These are phyloP conservation scores for Cephus runcator DNA, from an alignment of 2,888 invertebrate species.

Conservation along the genomic window DNA sequence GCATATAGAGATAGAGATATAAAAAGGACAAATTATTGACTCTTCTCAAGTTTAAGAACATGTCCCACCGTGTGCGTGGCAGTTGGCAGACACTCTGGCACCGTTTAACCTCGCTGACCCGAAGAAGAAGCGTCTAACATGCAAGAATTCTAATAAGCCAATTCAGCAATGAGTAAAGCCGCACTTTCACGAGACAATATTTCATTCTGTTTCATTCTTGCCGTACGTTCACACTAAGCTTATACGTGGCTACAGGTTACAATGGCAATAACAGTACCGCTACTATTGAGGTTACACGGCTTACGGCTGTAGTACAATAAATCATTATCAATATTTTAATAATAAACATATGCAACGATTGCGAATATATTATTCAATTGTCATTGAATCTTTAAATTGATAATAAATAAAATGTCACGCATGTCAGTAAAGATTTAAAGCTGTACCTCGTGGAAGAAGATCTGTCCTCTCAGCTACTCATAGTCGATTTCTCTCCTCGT, in stretches of 20 bases:
- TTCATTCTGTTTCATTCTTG: neutral
- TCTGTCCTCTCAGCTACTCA: slow-evolving; percentile 40
- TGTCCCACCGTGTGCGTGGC: neutral
- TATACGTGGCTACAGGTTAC: neutral
- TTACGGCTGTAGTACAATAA: neutral
- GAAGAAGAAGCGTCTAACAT: neutral
- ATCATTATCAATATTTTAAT: neutral
- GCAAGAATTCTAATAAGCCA: neutral
- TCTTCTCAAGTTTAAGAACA: neutral
- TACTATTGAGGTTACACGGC: neutral
- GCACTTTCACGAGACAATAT: neutral
- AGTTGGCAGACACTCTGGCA: neutral
- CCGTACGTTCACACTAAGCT: neutral
- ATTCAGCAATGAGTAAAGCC: neutral
- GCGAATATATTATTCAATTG: neutral
- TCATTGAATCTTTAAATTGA: neutral
- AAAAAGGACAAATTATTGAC: neutral
- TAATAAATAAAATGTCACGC: neutral
- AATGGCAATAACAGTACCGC: neutral
- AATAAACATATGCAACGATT: neutral
- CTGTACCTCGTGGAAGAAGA: slow-evolving; percentile 34
- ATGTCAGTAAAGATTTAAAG: neutral
- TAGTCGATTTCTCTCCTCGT: slow-evolving; percentile 27
- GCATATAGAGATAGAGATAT: neutral
- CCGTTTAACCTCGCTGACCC: neutral